Conservation (phyloP, 1,140 invertebrate genomes). For the Drosophila burlai region DNA sequence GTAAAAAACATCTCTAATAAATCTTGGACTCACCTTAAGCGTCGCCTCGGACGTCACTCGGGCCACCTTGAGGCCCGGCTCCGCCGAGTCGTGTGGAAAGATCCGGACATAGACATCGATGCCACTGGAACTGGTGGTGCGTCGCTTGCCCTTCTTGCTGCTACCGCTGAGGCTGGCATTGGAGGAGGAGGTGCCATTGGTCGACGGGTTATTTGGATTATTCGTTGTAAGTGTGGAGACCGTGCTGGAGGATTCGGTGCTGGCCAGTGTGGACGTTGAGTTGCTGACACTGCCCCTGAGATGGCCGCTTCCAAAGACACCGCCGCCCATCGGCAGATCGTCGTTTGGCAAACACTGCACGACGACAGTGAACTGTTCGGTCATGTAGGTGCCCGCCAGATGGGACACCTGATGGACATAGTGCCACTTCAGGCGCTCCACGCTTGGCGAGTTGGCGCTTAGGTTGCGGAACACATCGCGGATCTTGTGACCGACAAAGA, state of each 20-base stretch:
- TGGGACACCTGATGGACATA: constrained; percentile 92
- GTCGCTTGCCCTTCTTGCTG: constrained; percentile 25
- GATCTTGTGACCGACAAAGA: constrained; percentile 91
- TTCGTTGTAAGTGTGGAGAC: constrained; percentile 31
- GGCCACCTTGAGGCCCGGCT: constrained; percentile 88
- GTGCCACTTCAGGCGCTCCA: constrained; percentile 90
- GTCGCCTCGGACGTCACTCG: constrained; percentile 69
- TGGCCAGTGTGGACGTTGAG: constrained; percentile 47
- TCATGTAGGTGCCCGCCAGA: constrained; percentile 92
- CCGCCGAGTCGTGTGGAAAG: constrained; percentile 89
- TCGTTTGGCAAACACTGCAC: constrained; percentile 81
- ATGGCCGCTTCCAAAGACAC: constrained; percentile 12
- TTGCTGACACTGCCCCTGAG: constrained; percentile 12
- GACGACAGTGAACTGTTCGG: constrained; percentile 91
- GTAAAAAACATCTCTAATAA: background rate
- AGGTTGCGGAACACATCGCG: constrained; percentile 89
- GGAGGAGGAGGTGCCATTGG: background rate
- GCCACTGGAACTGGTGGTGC: constrained; percentile 10
- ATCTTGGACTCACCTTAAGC: constrained; percentile 50
- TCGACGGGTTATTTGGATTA: background rate
- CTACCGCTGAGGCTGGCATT: background rate
- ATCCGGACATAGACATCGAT: constrained; percentile 88
- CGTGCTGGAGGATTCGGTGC: constrained; percentile 46
- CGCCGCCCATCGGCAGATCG: constrained; percentile 21
- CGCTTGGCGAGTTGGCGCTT: constrained; percentile 87